Evolutionary conservation across 64 coral and sea anemone genomes (phyloP), one percentile per base, ranked within the genome.

Genomic region (Cladopsammia gracilis): DNA sequence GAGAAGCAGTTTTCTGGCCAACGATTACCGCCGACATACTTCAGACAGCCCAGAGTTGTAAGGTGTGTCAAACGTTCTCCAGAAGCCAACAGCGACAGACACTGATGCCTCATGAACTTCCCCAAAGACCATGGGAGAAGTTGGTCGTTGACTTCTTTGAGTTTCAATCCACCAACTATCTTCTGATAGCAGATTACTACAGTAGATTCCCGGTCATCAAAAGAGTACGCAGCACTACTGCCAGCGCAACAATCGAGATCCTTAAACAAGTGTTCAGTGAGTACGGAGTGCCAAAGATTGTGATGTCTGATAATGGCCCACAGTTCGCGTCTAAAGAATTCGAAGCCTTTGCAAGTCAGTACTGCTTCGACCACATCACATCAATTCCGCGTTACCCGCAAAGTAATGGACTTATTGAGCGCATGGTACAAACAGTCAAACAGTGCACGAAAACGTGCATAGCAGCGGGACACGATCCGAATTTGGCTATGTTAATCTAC

Each of bases 181-280:
- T 90, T 13, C 62, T 82, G 23, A 15, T 70, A 22, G 74, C 82
- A 47, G 77, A 88, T 64, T 94, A 64, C 64, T 94, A 80, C 22
- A 88, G 91, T 48, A 87, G 78, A 51, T 93, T 93, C 70, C 62
- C 84, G 20, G 85, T 94, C 58, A 25, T 94, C 25, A 88, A 65
- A n/a, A 94, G 87, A 74, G 85, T 93, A 48, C 57, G 45, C 64
- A 78, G 2, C 48, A 93, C 43, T 7, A 93, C 84, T 7, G 86
- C 83, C 23, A 75, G 8, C 20, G 64, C 94, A 7, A 68, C 85
- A 2, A 87, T 77, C 16, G 77, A 95, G 18, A 42, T 73, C 52
- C 72, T 91, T 9, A 95, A 91, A 64, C 81, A 77, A 25, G 88
- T 96, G 52, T 91, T 95, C 59, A 89, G 88, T 6, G 82, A 95